Evolutionary conservation across 2,888 invertebrate genomes (phyloP), one percentile per base, ranked within the genome.

Genomic region (Portevinia maculata): DNA sequence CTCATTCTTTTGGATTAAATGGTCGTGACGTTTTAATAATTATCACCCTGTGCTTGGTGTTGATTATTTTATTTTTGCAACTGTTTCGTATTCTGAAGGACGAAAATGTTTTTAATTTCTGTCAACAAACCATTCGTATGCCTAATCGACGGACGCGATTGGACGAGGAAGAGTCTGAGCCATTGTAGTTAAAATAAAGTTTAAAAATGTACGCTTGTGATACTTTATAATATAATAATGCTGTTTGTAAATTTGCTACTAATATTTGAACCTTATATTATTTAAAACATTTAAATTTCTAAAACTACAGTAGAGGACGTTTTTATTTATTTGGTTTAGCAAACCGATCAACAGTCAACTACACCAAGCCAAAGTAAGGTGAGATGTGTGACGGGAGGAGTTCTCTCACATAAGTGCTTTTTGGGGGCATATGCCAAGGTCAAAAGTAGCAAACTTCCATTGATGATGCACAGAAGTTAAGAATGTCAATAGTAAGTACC

Each of bases 31-130:
- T 88, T 1, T 70, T 90, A 13, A 86, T 89, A 1, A 78, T 90
- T n/a, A 44, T 85, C 1, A 89, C 87, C 0, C 74, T 89, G 37
- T 34, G 89, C n/a, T 60, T 88, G 6, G 90, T 90, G 21, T 71
- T 90, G 24, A 7, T 86, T 28, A 88, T 89, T 55, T 81, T 89
- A 24, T 55, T 90, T 24, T 59, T 90, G 62, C 89, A 88, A 70
- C 84, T 90, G 3, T 87, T 85, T 44, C 86, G 75, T 24, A 87
- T 90, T n/a, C 71, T 90, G 24, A 86, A 87, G 30, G 90, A 90
- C 65, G 89, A 89, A 64, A 87, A 88, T 37, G 88, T 88, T 30
- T 71, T 85, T 3, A 55, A 6, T 1, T 24, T 65, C 17, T 81
- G 75, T n/a, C 50, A 24, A n/a, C 70, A 70, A 17, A 32, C 75